Base-by-base conservation (phyloP, 2,113 vertebrate species). In the Jacana jacana region DNA sequence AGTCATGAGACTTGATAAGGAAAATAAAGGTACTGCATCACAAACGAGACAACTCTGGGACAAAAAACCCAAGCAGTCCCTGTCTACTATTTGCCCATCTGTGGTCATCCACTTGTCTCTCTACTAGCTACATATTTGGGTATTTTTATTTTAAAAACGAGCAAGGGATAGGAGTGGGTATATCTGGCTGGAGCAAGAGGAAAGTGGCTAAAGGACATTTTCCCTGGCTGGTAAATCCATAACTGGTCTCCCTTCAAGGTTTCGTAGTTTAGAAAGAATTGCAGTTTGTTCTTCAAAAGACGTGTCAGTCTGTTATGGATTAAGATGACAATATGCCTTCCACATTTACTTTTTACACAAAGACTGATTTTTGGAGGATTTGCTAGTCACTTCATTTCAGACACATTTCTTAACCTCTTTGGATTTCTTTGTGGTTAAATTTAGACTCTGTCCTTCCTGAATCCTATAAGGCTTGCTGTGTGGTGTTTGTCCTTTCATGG, bases 241-340 rank as follows among this genome's bases (percentile, higher is more conserved):
- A 75, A 71, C 58, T 79, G 20, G 37, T 89, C 49, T 89, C 61
- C 71, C 39, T n/a, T 94, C 52, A 72, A 77, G 70, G 54, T 63
- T 88, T 82, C 51, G 2, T 82, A 88, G 79, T 81, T 89, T 46
- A 91, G 87, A 79, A 87, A 72, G 87, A 94, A 88, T 90, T 86
- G 60, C 42, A 86, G 39, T 88, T 96, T 90, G 39, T 55, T 96
- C 82, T 91, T 91, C 82, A 91, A 87, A 91, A 91, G 88, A 80
- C 73, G 40, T 2, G 11, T 81, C 75, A 81, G 42, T 81, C 91
- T 95, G 85, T 77, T 96, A 68, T 14, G 66, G 79, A 96, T 95
- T 91, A 96, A 95, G 81, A 94, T 24, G 31, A 91, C 63, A 94
- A 78, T 83, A 71, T 93, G 70, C 71, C 88, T 93, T 95, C 91